Conservation (phyloP, 2,113 vertebrate species). For the Canis aureus region DNA sequence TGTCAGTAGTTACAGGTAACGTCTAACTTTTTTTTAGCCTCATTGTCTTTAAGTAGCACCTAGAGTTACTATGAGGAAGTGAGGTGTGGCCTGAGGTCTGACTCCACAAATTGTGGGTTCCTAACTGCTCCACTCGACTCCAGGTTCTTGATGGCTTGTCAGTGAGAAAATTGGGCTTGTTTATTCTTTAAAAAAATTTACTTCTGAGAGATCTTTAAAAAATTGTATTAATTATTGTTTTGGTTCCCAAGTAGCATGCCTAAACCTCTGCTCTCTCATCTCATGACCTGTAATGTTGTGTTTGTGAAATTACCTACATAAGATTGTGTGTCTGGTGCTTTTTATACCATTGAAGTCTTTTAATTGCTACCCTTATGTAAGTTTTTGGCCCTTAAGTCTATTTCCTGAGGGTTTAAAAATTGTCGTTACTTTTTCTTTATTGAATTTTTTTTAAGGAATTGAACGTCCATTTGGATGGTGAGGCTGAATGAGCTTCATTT, state of each 20-base stretch:
- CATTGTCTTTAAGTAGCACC: background rate
- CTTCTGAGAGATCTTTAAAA: background rate
- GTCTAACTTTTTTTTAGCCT: background rate
- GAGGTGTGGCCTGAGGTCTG: background rate
- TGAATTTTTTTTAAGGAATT: conserved; percentile 34
- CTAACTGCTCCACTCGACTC: background rate
- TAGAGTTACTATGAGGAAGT: background rate
- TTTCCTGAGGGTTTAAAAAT: background rate
- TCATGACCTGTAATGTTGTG: background rate
- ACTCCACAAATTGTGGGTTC: background rate
- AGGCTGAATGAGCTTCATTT: background rate
- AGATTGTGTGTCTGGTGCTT: background rate
- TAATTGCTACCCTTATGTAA: background rate
- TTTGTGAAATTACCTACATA: background rate
- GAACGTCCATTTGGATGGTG: background rate
- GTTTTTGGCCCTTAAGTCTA: conserved; percentile 4
- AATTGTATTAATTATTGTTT: background rate
- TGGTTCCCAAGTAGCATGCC: background rate
- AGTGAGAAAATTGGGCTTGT: background rate
- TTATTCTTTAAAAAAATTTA: background rate
- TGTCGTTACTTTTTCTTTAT: background rate
- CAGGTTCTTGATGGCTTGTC: background rate
- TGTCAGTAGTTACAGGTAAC: background rate
- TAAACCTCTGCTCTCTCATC: background rate
- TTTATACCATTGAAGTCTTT: background rate